Percentiles rank a stretch among this genome's conserved stretches.
Conservation (phyloP, 2,797 vertebrate species). For the Etheostoma nigrum region DNA sequence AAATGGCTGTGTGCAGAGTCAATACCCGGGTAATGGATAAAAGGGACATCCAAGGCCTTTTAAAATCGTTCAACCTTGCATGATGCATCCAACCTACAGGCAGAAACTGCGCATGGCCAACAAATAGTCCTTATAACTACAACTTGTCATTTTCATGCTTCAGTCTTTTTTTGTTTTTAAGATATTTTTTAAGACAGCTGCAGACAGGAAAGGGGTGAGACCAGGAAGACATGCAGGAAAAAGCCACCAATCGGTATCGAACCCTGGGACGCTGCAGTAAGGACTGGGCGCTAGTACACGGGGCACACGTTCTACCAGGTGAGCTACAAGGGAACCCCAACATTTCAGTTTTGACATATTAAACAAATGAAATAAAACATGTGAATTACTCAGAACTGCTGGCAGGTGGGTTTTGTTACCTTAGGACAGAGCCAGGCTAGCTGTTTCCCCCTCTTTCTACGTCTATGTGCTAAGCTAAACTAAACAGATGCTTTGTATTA, state of each 20-base stretch:
- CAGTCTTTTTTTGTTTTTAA: not conserved
- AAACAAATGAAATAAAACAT: not conserved
- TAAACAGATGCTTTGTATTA: not conserved
- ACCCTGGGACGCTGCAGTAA: too few species aligned
- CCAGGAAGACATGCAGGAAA: too few species aligned
- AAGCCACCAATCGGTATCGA: too few species aligned
- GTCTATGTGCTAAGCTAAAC: not conserved
- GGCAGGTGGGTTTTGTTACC: too few species aligned
- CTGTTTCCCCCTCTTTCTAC: not conserved
- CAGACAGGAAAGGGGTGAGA: too few species aligned
- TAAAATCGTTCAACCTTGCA: not conserved
- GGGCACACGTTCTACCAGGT: too few species aligned
- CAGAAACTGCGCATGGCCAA: not conserved
- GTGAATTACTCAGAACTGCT: too few species aligned
- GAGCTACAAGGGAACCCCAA: too few species aligned
- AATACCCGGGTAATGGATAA: conserved; percentile 15
- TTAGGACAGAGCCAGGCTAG: not conserved
- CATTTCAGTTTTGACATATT: not conserved
- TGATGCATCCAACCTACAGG: not conserved
- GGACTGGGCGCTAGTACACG: too few species aligned
- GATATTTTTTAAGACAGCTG: too few species aligned
- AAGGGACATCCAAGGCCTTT: conserved; percentile 1
- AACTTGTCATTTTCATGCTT: accelerated
- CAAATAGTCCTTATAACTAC: not conserved
- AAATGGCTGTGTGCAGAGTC: not conserved